Conservation (phyloP, 2,113 vertebrate species). For the Carettochelys insculpta region DNA sequence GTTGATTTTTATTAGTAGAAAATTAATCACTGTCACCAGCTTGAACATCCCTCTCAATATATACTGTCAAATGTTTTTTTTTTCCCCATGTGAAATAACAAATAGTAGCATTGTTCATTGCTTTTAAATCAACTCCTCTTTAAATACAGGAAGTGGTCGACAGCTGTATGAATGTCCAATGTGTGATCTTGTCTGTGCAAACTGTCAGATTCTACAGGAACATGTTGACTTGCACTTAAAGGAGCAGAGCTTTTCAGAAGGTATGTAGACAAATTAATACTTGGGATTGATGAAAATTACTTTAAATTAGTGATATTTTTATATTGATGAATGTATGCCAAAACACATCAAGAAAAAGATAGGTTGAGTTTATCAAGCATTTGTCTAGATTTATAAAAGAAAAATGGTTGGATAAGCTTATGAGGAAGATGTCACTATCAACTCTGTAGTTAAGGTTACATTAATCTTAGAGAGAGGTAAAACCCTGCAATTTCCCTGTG, state of each 20-base stretch:
- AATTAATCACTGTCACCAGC: neutral
- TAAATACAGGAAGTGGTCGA: conserved; percentile 48
- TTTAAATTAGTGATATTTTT: neutral
- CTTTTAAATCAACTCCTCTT: conserved; percentile 38
- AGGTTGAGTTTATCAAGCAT: neutral
- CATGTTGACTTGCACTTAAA: conserved; percentile 91
- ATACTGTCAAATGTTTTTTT: neutral
- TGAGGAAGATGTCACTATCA: neutral
- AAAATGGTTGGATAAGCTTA: neutral
- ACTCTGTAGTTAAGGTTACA: neutral
- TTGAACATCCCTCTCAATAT: neutral
- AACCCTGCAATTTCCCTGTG: neutral
- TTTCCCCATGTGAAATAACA: neutral
- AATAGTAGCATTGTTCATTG: neutral
- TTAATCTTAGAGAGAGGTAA: neutral
- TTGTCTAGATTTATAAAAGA: neutral
- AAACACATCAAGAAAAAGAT: neutral
- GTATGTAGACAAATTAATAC: conserved; percentile 52
- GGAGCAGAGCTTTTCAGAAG: conserved; percentile 72
- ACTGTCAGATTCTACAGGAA: conserved; percentile 83
- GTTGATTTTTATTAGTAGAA: no score
- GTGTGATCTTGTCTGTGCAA: conserved; percentile 82
- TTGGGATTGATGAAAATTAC: neutral
- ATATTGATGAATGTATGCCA: neutral
- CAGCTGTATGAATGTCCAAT: conserved; percentile 85